These are phyloP conservation scores for Actinostola sp. DNA, from an alignment of 92 coral and sea anemone species.

Conservation along the genomic window DNA sequence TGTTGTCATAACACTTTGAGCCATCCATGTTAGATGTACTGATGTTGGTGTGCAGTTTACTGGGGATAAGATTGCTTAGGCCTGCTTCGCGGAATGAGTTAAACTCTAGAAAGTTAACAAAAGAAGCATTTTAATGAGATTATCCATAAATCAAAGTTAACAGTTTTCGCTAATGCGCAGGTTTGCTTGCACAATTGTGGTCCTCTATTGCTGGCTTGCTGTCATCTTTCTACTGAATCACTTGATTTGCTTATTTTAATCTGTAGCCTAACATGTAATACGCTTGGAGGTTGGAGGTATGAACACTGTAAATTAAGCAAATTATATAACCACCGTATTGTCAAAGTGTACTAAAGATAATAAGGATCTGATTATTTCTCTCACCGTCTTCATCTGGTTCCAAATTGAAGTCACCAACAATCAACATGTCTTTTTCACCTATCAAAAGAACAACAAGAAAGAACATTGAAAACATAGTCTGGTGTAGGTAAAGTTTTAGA, in stretches of 20 bases:
- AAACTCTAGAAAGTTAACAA: slow-evolving; percentile 54
- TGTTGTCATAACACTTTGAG: slow-evolving; percentile 88
- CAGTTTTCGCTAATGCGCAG: too few species aligned
- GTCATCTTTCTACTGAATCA: too few species aligned
- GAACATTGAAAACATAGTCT: background rate
- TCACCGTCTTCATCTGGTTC: slow-evolving; percentile 81
- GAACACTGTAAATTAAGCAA: too few species aligned
- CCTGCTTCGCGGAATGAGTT: slow-evolving; percentile 74
- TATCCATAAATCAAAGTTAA: background rate
- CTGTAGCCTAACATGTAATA: too few species aligned
- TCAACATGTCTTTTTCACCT: slow-evolving; percentile 85
- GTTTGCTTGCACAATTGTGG: too few species aligned
- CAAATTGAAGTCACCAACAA: slow-evolving; percentile 90
- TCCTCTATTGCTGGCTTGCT: too few species aligned
- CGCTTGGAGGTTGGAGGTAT: too few species aligned
- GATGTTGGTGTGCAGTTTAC: slow-evolving; percentile 76
- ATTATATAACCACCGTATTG: too few species aligned
- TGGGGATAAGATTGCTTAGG: slow-evolving; percentile 70
- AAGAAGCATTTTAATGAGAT: background rate
- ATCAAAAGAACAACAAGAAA: slow-evolving; percentile 1
- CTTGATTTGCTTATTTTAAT: too few species aligned
- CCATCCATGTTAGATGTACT: slow-evolving; percentile 76
- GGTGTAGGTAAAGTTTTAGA: too few species aligned
- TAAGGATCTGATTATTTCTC: background rate
- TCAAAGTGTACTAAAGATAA: background rate